Percentiles rank a stretch among this genome's conserved stretches.
Conservation (phyloP, 1,140 invertebrate species). For the Heliothis virescens region DNA sequence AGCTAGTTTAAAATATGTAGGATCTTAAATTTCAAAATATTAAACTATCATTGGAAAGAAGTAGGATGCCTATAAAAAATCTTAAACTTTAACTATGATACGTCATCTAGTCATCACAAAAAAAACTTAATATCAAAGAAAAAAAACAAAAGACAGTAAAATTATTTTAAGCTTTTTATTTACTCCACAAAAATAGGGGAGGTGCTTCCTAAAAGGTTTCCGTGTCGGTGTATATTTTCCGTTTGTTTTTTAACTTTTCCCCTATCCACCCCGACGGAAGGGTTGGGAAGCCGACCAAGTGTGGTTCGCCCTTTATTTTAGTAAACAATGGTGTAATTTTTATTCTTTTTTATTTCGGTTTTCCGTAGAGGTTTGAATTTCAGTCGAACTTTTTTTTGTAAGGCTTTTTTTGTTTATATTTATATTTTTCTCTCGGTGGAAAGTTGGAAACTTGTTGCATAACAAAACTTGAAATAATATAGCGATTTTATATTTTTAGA, state of each 20-base stretch:
- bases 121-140: neutral
- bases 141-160: slow-evolving; percentile 23
- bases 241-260: slow-evolving; percentile 54
- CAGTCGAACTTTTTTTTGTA: slow-evolving; percentile 11
- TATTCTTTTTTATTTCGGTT: slow-evolving; percentile 28
- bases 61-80: too few species aligned
- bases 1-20: too few species aligned
- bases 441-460: neutral
- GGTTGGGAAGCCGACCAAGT: slow-evolving; percentile 58
- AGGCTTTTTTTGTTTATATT: neutral
- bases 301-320: slow-evolving; percentile 43
- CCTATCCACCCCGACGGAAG: slow-evolving; percentile 50
- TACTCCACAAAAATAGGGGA: slow-evolving; percentile 59
- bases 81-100: too few species aligned
- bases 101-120: too few species aligned
- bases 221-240: slow-evolving; percentile 58
- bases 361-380: neutral
- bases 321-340: slow-evolving; percentile 17
- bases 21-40: too few species aligned
- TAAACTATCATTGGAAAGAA: too few species aligned
- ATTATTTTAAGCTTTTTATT: slow-evolving; percentile 61
- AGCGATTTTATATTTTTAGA: neutral
- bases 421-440: neutral
- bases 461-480: neutral
- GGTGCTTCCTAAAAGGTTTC: slow-evolving; percentile 72